Percentiles rank a stretch among this genome's conserved stretches.
Conservation (phyloP, 2,888 invertebrate genomes). For the Drosophila ustulata region DNA sequence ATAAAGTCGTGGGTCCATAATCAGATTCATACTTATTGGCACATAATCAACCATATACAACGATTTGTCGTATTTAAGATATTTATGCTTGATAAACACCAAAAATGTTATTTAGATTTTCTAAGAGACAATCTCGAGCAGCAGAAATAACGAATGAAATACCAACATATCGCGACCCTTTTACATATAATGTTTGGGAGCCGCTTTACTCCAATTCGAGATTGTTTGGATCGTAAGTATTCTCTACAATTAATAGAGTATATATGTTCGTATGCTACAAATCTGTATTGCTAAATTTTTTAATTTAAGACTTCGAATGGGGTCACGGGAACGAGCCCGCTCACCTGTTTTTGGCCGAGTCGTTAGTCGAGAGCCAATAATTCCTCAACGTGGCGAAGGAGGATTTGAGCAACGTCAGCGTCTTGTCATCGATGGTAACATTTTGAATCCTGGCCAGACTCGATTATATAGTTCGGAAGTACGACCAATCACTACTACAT, state of each 20-base stretch:
- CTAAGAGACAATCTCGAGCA: conserved; percentile 93
- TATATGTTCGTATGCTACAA: neutral
- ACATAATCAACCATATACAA: too few species aligned
- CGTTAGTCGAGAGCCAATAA: conserved; percentile 88
- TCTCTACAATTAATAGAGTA: neutral
- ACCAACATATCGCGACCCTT: conserved; percentile 92
- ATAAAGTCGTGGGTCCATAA: too few species aligned
- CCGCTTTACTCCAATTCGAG: conserved; percentile 87
- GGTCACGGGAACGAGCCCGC: conserved; percentile 83
- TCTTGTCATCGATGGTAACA: conserved; percentile 84
- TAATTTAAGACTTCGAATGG: conserved; percentile 83
- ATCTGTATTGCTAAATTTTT: neutral
- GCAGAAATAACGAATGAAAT: conserved; percentile 95
- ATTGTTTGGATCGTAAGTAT: conserved; percentile 87
- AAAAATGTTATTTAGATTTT: conserved; percentile 86
- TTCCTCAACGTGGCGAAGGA: conserved; percentile 49
- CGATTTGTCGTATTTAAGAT: neutral
- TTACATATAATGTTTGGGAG: conserved; percentile 93
- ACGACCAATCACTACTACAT: conserved; percentile 63
- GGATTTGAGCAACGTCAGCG: conserved; percentile 69
- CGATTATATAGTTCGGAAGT: conserved; percentile 85
- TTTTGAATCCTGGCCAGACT: conserved; percentile 44
- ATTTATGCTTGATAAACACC: neutral
- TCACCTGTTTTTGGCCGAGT: conserved; percentile 90
- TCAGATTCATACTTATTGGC: too few species aligned